A percentile compares a stretch with the other conserved stretches of the same genome.
Evolutionary conservation across 2,113 vertebrate species (phyloP).

Genomic region (Cnemophilus loriae): DNA sequence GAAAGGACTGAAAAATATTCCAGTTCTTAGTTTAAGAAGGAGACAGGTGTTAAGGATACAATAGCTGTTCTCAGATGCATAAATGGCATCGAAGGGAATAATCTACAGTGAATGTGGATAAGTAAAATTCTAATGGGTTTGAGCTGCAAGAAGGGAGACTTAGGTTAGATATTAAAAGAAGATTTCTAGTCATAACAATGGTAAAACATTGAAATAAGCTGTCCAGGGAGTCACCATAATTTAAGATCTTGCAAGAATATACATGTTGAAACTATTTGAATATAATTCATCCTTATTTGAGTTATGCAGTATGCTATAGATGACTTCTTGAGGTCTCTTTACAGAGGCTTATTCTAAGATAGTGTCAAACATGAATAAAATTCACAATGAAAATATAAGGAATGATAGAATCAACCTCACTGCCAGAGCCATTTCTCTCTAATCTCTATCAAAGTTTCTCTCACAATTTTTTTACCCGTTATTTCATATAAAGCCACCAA

Average conservation of each 20-base stretch:
- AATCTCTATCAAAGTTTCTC: not conserved
- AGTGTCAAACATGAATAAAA: not conserved
- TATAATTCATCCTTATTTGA: not conserved
- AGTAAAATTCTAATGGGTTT: not conserved
- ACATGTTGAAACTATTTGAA: not conserved
- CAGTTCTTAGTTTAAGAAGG: not conserved
- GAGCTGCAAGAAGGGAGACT: not conserved
- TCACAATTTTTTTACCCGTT: not conserved
- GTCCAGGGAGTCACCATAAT: not conserved
- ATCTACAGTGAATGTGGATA: not conserved
- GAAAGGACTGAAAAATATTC: not conserved
- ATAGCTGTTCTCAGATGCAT: not conserved
- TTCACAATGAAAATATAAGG: not conserved
- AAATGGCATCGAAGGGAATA: not conserved
- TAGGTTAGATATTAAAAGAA: not conserved
- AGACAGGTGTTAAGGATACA: not conserved
- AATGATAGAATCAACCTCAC: not conserved
- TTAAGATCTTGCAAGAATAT: not conserved
- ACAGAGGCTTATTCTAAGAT: not conserved
- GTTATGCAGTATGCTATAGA: not conserved
- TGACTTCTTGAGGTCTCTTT: not conserved
- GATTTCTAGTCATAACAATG: not conserved
- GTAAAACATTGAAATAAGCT: not conserved
- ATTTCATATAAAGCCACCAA: not conserved
- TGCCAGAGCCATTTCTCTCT: not conserved